Evolutionary conservation across 2,113 vertebrate species (phyloP).

Genomic region (Gavialis gangeticus): DNA sequence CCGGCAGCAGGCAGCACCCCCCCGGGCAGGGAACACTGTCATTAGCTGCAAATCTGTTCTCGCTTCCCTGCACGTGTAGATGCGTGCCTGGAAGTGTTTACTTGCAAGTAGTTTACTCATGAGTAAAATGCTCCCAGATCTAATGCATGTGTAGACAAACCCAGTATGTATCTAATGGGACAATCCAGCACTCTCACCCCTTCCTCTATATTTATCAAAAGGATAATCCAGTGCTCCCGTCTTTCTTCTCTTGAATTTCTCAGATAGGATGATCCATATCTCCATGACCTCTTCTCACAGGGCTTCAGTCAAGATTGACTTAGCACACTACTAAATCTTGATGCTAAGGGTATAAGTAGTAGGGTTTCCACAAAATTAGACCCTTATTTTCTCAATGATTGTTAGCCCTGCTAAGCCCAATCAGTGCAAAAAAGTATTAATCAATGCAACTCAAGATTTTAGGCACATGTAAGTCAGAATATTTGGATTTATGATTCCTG

Average conservation of each 20-base stretch:
- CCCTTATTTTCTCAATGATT: not conserved
- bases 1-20: no score
- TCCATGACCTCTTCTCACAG: not conserved
- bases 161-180: not conserved
- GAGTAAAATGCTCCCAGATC: no score
- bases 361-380: not conserved
- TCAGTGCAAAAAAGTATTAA: not conserved
- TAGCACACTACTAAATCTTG: not conserved
- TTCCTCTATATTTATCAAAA: not conserved
- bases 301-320: not conserved
- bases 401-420: constrained; percentile 16
- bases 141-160: no score
- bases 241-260: not conserved
- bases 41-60: no score
- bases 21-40: no score
- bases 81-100: no score
- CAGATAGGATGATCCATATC: not conserved
- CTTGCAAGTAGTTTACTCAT: no score
- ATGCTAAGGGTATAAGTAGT: not conserved
- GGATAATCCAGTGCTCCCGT: not conserved
- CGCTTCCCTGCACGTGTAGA: no score
- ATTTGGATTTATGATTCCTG: not conserved
- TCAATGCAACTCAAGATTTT: not conserved
- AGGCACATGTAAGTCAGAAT: not conserved
- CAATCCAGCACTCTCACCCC: not conserved